Evolutionary conservation across 2,888 invertebrate genomes (phyloP).

Genomic region (Blastobasis adustella): DNA sequence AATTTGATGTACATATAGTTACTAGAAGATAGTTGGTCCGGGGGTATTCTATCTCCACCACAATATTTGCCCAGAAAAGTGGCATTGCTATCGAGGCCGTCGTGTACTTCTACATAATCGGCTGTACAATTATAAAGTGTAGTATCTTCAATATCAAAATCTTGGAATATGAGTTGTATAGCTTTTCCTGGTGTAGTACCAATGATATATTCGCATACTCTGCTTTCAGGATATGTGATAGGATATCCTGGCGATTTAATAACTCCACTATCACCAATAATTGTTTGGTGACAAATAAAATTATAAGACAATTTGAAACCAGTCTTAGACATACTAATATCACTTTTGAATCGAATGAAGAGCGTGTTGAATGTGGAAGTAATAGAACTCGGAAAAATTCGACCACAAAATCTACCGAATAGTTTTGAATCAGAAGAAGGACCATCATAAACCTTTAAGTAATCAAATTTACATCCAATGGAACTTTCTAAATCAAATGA

Average conservation of each 20-base stretch:
- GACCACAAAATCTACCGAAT: constrained; percentile 86
- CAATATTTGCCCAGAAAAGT: constrained; percentile 81
- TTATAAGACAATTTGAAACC: constrained; percentile 53
- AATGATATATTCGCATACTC: constrained; percentile 81
- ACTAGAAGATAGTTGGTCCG: constrained; percentile 77
- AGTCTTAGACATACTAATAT: constrained; percentile 34
- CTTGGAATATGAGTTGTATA: constrained; percentile 78
- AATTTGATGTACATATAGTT: constrained; percentile 84
- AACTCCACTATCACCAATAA: constrained; percentile 73
- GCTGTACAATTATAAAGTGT: constrained; percentile 41
- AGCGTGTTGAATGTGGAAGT: constrained; percentile 75
- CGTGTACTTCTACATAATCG: constrained; percentile 76
- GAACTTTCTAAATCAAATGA: constrained; percentile 79
- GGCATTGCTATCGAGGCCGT: constrained; percentile 79
- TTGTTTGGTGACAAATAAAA: constrained; percentile 49
- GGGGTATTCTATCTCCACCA: constrained; percentile 70
- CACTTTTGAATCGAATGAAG: constrained; percentile 69
- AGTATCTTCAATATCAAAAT: constrained; percentile 78
- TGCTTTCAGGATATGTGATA: constrained; percentile 74
- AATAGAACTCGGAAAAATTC: constrained; percentile 71
- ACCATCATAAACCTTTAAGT: constrained; percentile 80
- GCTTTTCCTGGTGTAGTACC: constrained; percentile 76
- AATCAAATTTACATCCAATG: constrained; percentile 77
- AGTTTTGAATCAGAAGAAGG: constrained; percentile 73
- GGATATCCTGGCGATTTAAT: constrained; percentile 87